These are phyloP conservation scores for Parazoanthus swiftii DNA, from an alignment of 92 coral and sea anemone species.

Conservation along the genomic window DNA sequence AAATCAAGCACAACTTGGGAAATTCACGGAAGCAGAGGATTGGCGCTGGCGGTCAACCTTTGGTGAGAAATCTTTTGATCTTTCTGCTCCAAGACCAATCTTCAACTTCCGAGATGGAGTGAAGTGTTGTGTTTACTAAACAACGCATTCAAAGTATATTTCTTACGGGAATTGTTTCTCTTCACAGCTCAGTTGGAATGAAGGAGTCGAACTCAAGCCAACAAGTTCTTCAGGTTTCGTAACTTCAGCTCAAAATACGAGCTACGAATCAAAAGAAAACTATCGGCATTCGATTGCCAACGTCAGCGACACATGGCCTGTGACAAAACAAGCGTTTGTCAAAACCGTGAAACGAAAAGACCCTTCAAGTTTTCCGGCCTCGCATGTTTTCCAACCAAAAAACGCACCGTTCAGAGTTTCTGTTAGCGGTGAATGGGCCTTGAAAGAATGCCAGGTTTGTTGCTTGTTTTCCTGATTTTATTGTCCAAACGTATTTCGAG, in stretches of 20 bases:
- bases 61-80: slow-evolving; percentile 53
- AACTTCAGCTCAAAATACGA: slow-evolving; percentile 81
- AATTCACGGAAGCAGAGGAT: slow-evolving; percentile 76
- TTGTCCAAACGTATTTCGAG: background rate
- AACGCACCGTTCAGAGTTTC: slow-evolving; percentile 85
- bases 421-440: slow-evolving; percentile 92
- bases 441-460: slow-evolving; percentile 80
- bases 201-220: slow-evolving; percentile 73
- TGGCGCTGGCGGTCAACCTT: slow-evolving; percentile 82
- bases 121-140: slow-evolving; percentile 25
- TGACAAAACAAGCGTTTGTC: slow-evolving; percentile 73
- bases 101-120: background rate
- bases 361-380: slow-evolving; percentile 52
- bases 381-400: slow-evolving; percentile 68
- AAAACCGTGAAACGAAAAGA: slow-evolving; percentile 45
- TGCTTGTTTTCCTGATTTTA: background rate
- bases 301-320: slow-evolving; percentile 42
- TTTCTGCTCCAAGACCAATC: background rate
- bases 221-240: slow-evolving; percentile 65
- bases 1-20: slow-evolving; percentile 60
- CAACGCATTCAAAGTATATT: background rate
- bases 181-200: slow-evolving; percentile 79
- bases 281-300: slow-evolving; percentile 71
- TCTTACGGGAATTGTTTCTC: slow-evolving; percentile 25
- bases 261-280: slow-evolving; percentile 37